Evolutionary conservation across 2,888 invertebrate genomes (phyloP).

Genomic region (Brachynemurus nebulosus): DNA sequence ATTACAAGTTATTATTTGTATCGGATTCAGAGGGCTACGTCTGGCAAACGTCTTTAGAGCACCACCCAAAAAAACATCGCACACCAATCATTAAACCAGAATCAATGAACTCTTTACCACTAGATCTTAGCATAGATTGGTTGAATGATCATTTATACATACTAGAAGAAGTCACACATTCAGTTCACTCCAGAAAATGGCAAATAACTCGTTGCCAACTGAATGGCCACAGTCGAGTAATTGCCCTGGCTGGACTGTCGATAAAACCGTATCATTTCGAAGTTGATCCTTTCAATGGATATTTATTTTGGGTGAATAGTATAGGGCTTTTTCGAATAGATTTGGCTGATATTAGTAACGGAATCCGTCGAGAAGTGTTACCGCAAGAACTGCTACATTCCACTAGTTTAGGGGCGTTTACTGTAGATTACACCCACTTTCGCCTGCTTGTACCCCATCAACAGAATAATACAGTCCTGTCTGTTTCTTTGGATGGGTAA

Average conservation of each 20-base stretch:
- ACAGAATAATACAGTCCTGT: conserved; percentile 59
- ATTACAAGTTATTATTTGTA: conserved; percentile 57
- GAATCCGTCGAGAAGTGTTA: conserved; percentile 51
- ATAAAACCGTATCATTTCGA: conserved; percentile 65
- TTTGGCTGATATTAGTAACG: conserved; percentile 60
- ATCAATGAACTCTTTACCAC: conserved; percentile 46
- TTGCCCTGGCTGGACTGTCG: conserved; percentile 55
- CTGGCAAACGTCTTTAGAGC: conserved; percentile 37
- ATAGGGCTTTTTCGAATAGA: conserved; percentile 64
- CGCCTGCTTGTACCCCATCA: conserved; percentile 63
- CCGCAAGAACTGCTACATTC: conserved; percentile 52
- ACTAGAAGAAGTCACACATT: conserved; percentile 53
- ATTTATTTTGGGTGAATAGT: conserved; percentile 59
- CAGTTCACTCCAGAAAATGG: conserved; percentile 39
- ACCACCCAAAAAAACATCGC: conserved; percentile 24
- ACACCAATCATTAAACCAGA: conserved; percentile 38
- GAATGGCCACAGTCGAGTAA: conserved; percentile 53
- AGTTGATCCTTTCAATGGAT: conserved; percentile 89
- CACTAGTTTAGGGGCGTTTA: conserved; percentile 61
- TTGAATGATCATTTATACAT: conserved; percentile 72
- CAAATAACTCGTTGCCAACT: conserved; percentile 64
- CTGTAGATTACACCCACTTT: conserved; percentile 70
- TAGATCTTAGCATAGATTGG: conserved; percentile 77
- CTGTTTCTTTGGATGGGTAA: conserved; percentile 72
- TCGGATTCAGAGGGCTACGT: conserved; percentile 59